Base-by-base conservation (phyloP, 2,113 vertebrate species). In the Hypocryptadius cinnamomeus region DNA sequence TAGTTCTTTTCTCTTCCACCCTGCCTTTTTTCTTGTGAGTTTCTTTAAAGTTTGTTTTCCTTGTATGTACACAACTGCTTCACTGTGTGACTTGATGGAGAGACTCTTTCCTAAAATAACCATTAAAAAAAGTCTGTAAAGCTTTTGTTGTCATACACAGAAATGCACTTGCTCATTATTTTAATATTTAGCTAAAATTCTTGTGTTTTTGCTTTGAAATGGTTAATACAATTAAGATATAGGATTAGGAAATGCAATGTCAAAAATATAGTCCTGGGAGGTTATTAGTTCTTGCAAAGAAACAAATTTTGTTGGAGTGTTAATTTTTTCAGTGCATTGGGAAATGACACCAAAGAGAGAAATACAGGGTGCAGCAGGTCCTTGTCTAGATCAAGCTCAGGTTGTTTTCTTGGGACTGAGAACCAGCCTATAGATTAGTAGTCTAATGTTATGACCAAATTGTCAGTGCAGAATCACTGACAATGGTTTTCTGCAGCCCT, bases 11-110 rank as follows among this genome's bases (percentile, higher is more conserved):
- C 76, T 87, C 74, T 90, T 35, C 69, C 28, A 53, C 39, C 47
- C 66, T 80, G 79, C 76, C 71, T 94, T 92, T 94, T 83, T 91
- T 94, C 89, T 89, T 83, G 42, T 40, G 88, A 81, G 37, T 89
- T 65, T 74, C 94, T 93, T 94, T 93, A 82, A 92, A 89, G 94
- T 73, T 93, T 91, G 60, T 79, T 96, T 96, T 89, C 51, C 72
- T 66, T 83, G 63, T 92, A 70, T 16, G 1, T 74, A 70, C 39
- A 40, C 79, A 85, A 37, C 50, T 77, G 64, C 81, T 83, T 68
- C 35, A 8, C 74, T 87, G 4, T 42, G 45, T 82, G 79, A 74
- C 33, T 54, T 82, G 87, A 70, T 35, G 53, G 74, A 85, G 60
- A 83, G 45, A 44, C 19, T 89, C 74, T 89, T 87, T 92, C 76